Base-by-base conservation (phyloP, 2,113 vertebrate species). In the Syngnathus scovelli region DNA sequence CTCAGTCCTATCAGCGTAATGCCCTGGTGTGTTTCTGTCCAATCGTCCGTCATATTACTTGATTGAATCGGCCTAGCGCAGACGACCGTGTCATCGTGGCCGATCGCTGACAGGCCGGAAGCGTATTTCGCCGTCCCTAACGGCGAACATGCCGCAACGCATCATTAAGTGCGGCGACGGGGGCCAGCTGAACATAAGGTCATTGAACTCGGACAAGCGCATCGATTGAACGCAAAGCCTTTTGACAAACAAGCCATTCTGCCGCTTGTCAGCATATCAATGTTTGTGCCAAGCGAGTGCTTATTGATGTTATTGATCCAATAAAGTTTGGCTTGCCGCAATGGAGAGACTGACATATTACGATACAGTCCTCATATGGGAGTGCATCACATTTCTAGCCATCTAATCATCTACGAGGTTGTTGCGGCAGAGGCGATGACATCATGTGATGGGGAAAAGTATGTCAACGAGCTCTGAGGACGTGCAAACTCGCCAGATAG, bases 151-250 rank as follows among this genome's bases (percentile, higher is more conserved):
- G 64, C 36, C 62, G 66, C 46, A 63, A 73, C 41, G 56, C 56
- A 74, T 75, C 64, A 80, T 78, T 70, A 78, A 72, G 58, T 66
- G 27, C 61, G 44, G 36, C 65, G 68, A 85, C 71, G 67, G 27
- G 51, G 72, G 54, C 46, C 70, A 58, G 27, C 15, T 58, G 54
- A 82, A 76, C 83, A 80, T 64, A 59, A 74, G 70, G 79, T 72
- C 75, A 54, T 41, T 75, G 67, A 82, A 79, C 65, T 72, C 66
- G 36, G 71, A 77, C 69, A 69, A 75, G 78, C 71, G 7, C 74
- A 88, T 89, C 65, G 87, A 90, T 88, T 74, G 23, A 51, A 70
- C 65, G 74, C 49, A 85, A 87, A 89, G 88, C 80, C 84, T 77
- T 77, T 77, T 63, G 75, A 84, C 83, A 89, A 89, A 89, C 83